These are phyloP conservation scores for Cladopsammia gracilis DNA, from an alignment of 64 coral and sea anemone species.

Conservation along the genomic window DNA sequence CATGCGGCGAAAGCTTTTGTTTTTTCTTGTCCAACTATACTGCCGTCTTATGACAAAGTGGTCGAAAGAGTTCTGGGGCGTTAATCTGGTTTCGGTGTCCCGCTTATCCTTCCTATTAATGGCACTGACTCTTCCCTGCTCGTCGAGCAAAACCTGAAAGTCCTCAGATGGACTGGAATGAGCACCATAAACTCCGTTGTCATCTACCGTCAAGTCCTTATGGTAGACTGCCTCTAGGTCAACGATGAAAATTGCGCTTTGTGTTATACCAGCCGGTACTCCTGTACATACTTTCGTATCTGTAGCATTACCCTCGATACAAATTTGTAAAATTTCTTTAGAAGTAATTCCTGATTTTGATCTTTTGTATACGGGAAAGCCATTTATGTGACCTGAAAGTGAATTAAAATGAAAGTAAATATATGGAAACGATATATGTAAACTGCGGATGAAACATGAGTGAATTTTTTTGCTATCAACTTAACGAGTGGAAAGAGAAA, in stretches of 20 bases:
- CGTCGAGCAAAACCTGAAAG: constrained; percentile 1
- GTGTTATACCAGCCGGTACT: neutral
- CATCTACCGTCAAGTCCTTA: constrained; percentile 49
- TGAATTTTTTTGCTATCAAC: too few relatives aligned
- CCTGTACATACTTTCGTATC: constrained; percentile 25
- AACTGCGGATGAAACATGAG: too few relatives aligned
- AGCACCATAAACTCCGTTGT: constrained; percentile 38
- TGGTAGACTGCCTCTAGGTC: constrained; percentile 22
- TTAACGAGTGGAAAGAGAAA: too few relatives aligned
- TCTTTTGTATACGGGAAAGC: constrained; percentile 48
- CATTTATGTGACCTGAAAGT: constrained; percentile 55
- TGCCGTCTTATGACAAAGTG: constrained; percentile 45
- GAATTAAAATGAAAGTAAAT: too few relatives aligned
- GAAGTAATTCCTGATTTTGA: constrained; percentile 8
- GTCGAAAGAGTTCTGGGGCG: neutral
- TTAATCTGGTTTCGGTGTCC: neutral
- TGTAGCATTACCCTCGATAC: constrained; percentile 25
- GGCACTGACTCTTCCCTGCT: neutral
- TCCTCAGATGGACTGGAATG: constrained; percentile 51
- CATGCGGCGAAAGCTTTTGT: constrained; percentile 25
- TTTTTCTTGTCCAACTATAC: constrained; percentile 41
- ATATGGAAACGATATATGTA: too few relatives aligned
- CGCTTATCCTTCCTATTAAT: neutral
- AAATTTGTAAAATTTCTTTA: constrained; percentile 55
- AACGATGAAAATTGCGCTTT: constrained; percentile 64